Evolutionary conservation across 2,797 vertebrate genomes (phyloP), one percentile per base, ranked within the genome.

Genomic region (Myotis myotis): DNA sequence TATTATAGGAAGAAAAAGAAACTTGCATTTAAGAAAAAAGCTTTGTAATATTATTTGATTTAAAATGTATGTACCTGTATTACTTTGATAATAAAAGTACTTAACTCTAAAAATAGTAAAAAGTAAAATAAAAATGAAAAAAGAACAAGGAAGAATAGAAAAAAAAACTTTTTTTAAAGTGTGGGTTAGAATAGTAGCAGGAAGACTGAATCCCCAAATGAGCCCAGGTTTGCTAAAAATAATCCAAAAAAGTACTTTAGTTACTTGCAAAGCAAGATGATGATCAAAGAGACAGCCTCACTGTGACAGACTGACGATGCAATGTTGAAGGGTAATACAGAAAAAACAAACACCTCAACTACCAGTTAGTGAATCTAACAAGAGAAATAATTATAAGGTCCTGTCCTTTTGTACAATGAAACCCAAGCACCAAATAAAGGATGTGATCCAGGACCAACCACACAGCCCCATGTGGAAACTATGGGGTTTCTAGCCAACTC

Each of bases 21-120:
- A 83, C 7, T 5, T 47, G 36, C 30, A n/a, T 38, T 84, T 83
- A 10, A 38, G 76, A 95, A 92, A 47, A 44, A 44, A 75, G n/a
- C 30, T 89, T 89, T 81, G 8, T n/a, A 83, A 71, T 76, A 88
- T 41, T 81, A 85, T 74, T 91, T 93, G 30, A 82, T 57, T 93
- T 80, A 57, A 94, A 95, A 96, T 30, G 53, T 90, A 84, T 2
- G 53, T 75, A 87, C 5, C 25, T 38, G 15, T 79, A 84, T 74
- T 78, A 78, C 66, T 94, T 79, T 83, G 57, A 55, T 76, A 66
- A 82, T 44, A 93, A 47, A 81, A 89, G 15, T 76, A 75, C 33
- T 90, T 83, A 90, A 76, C 84, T 81, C 90, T 23, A 90, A 93
- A 76, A 81, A 94, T 36, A 88, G 51, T 68, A 95, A 78, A 96